phyloP scores from a whole-genome alignment of 2,888 invertebrate species.

The Priocnemis perturbator region DNA sequence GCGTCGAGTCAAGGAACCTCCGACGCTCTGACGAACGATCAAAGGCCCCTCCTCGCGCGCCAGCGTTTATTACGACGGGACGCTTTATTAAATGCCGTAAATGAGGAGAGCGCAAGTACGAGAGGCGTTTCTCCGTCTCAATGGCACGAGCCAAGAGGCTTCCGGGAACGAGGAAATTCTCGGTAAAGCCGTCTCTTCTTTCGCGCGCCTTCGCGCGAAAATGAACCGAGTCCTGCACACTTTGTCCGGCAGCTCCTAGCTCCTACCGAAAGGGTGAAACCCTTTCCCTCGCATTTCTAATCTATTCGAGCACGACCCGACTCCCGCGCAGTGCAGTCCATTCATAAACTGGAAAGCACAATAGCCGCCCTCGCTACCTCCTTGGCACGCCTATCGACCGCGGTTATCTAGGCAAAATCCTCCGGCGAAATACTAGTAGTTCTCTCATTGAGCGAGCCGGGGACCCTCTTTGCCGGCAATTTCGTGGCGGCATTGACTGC shows the following conservation, averaged over 20 bases:
- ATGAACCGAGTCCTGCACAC: slow-evolving; percentile 23
- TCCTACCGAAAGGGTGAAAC: slow-evolving; percentile 21
- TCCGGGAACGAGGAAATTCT: slow-evolving; percentile 3
- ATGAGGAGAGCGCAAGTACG: too few species aligned
- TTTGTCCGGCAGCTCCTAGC: slow-evolving; percentile 41
- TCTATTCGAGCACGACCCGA: slow-evolving; percentile 43
- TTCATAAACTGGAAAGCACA: slow-evolving; percentile 49
- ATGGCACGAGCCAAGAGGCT: slow-evolving; percentile 16
- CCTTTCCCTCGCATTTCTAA: slow-evolving; percentile 44
- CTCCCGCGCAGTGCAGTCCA: slow-evolving; percentile 37
- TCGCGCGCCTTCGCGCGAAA: slow-evolving; percentile 6
- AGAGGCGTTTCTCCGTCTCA: neutral
- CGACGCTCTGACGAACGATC: too few species aligned
- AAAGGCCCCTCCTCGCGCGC: too few species aligned
- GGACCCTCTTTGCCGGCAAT: slow-evolving; percentile 40
- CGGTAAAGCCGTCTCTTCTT: neutral
- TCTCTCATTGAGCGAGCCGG: slow-evolving; percentile 57
- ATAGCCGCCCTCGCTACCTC: slow-evolving; percentile 31
- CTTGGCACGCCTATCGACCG: slow-evolving; percentile 55
- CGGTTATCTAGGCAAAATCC: slow-evolving; percentile 63
- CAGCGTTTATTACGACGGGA: too few species aligned
- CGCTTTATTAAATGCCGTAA: too few species aligned
- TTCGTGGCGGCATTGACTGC: slow-evolving; percentile 59
- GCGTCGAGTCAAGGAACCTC: too few species aligned
- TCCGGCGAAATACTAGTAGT: slow-evolving; percentile 48